Base-by-base conservation (phyloP, 1,140 invertebrate species). In the Mactra quadrangularis region DNA sequence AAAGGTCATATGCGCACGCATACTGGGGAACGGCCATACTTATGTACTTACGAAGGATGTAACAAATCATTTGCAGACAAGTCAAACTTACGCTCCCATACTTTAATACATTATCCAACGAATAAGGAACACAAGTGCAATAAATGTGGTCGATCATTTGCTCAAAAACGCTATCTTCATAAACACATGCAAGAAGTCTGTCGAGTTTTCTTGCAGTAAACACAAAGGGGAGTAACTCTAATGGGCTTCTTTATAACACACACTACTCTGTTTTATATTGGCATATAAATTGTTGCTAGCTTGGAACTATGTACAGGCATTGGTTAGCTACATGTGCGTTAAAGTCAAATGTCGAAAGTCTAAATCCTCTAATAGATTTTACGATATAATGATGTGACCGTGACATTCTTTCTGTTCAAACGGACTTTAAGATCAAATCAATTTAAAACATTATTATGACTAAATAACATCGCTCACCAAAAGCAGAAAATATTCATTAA, bases 31-130 rank as follows among this genome's bases (percentile, higher is more conserved):
- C 99, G 99, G 90, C 98, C 98, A 0, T 99, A 98, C 93, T 97
- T 97, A 0, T 99, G 99, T 93, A 97, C 97, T 7, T 97, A 98
- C 90, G 99, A 98, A 92, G 97, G 97, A 60, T 98, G 79, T 86
- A 93, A 95, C 1, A 96, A 96, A 87, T 95, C 95, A 0, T 96
- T 96, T 89, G 96, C 96, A 38, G 96, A 96, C 92, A 94, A 96
- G 95, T 99, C 97, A 64, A 99, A 99, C 92, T 94, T 99, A 19
- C 94, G 98, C 15, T 99, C 99, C 0, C 99, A 99, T 94, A 99
- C 99, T 97, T 97, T 99, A 92, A 99, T 98, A 4, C 98, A 99
- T 92, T 98, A 97, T 17, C 95, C 96, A 7, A 97, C 97, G 88
- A 99, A 99, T 93, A 98, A 98, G 92, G 90, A 87, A 52, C 99